These are phyloP conservation scores for Druceiella hillmani DNA, from an alignment of 2,888 invertebrate species.

Conservation along the genomic window DNA sequence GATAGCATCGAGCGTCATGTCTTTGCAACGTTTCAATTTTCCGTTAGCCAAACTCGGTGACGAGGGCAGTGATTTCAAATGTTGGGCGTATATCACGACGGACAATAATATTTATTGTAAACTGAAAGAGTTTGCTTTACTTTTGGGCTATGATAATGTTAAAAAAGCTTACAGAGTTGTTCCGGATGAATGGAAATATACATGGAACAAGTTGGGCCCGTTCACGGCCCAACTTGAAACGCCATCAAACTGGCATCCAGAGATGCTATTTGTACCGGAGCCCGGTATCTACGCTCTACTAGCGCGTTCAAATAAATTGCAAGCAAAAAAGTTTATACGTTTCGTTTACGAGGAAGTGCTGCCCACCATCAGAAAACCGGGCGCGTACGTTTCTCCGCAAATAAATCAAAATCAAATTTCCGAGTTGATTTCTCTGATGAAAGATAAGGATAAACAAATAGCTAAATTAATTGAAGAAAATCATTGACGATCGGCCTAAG, in stretches of 20 bases:
- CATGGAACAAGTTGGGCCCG: conserved; percentile 15
- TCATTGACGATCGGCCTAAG: conserved; percentile 6
- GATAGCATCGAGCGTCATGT: too few relatives aligned
- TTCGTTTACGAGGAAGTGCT: conserved; percentile 17
- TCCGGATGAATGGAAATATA: conserved; percentile 10
- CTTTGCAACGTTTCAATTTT: conserved; percentile 14
- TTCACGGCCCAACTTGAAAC: conserved; percentile 11
- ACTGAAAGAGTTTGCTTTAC: conserved; percentile 17
- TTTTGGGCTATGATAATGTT: conserved; percentile 17
- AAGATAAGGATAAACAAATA: conserved; percentile 13
- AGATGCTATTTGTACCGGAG: conserved; percentile 16
- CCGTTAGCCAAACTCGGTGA: too few relatives aligned
- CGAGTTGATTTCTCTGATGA: conserved; percentile 14
- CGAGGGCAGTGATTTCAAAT: too few relatives aligned
- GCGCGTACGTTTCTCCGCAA: conserved; percentile 5
- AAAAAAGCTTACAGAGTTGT: conserved; percentile 16
- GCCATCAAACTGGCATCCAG: conserved; percentile 12
- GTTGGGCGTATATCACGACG: conserved; percentile 15
- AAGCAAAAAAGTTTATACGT: conserved; percentile 15
- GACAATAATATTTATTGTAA: conserved; percentile 18
- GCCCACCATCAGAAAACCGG: conserved; percentile 8
- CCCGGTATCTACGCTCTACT: conserved; percentile 17
- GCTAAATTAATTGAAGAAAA: too few relatives aligned
- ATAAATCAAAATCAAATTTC: conserved; percentile 5
- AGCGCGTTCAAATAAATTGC: too few relatives aligned